Evolutionary conservation across 2,888 invertebrate genomes (phyloP).

Genomic region (Sipunculus nudus): DNA sequence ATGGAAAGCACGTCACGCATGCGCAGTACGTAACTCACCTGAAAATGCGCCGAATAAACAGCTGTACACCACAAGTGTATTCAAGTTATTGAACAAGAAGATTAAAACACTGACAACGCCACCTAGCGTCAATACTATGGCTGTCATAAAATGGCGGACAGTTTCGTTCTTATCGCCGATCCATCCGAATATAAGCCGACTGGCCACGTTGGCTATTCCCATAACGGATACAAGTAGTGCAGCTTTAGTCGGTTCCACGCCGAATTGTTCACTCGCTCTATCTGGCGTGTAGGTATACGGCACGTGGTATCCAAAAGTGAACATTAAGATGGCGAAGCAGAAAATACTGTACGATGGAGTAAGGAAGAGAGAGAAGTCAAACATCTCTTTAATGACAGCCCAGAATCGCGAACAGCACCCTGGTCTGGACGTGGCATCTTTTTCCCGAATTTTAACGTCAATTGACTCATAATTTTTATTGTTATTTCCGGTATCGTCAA

Average conservation of each 20-base stretch:
- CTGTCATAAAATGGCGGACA: constrained; percentile 22
- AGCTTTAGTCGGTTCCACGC: not conserved
- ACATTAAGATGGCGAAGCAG: not conserved
- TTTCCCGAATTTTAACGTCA: not conserved
- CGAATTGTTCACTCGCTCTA: not conserved
- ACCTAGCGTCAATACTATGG: constrained; percentile 18
- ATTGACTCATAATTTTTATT: not conserved
- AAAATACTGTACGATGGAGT: not conserved
- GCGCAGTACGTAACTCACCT: no score
- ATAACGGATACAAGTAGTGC: constrained; percentile 15
- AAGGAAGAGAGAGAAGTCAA: not conserved
- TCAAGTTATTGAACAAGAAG: constrained; percentile 19
- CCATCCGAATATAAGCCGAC: constrained; percentile 30
- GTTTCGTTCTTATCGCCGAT: constrained; percentile 19
- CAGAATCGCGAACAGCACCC: not conserved
- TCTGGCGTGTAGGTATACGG: not conserved
- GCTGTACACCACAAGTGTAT: constrained; percentile 25
- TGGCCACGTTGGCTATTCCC: constrained; percentile 21
- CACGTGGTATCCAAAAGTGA: not conserved
- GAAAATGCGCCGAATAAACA: constrained; percentile 31
- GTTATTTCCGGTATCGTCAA: no score
- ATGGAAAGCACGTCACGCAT: no score
- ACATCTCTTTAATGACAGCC: not conserved
- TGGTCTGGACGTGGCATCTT: not conserved
- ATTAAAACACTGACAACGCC: constrained; percentile 22